Evolutionary conservation across 1,140 invertebrate genomes (phyloP), one percentile per base, ranked within the genome.

Genomic region (Pantala flavescens): DNA sequence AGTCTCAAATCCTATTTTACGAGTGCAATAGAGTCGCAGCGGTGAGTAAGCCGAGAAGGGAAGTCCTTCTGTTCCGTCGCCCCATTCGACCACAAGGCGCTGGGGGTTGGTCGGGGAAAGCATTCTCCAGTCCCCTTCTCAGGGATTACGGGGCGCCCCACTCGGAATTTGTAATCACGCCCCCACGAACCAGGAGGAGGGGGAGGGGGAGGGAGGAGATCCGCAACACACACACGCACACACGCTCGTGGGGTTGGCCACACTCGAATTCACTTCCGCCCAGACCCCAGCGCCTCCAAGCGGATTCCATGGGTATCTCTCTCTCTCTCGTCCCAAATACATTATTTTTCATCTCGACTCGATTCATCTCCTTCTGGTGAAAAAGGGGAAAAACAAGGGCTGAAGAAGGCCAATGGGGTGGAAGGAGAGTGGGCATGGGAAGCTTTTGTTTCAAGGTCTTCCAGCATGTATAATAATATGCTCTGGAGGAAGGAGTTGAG

Each of bases 1-100:
- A 63, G 49, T 7, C n/a, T 63, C 49, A 63, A 63, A 63, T 63
- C 49, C 49, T 63, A 63, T 63, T 63, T 63, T 63, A 63, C 49
- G 49, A 63, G 49, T 63, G 49, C 49, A 63, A 63, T 63, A 63
- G 49, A 63, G 49, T 63, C 49, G n/a, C n/a, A 21, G 49, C 49
- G 49, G 49, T 63, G 49, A 63, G 49, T 63, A 63, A 63, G 49
- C 49, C 49, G n/a, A 21, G 49, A 63, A 63, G 49, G 49, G 49
- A 63, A 63, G 49, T 63, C 49, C 49, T 63, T 63, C 49, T 63
- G 49, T 63, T 63, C 49, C 12, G 9, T 9, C 28, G 28, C 28
- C 28, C 28, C 28, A 36, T 12, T 63, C 49, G 49, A 12, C 49
- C 49, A 12, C 49, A 21, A 63, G 49, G 49, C 28, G 49, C n/a